Base-by-base conservation (phyloP, 1,140 invertebrate genomes). In the Steinernema feltiae region DNA sequence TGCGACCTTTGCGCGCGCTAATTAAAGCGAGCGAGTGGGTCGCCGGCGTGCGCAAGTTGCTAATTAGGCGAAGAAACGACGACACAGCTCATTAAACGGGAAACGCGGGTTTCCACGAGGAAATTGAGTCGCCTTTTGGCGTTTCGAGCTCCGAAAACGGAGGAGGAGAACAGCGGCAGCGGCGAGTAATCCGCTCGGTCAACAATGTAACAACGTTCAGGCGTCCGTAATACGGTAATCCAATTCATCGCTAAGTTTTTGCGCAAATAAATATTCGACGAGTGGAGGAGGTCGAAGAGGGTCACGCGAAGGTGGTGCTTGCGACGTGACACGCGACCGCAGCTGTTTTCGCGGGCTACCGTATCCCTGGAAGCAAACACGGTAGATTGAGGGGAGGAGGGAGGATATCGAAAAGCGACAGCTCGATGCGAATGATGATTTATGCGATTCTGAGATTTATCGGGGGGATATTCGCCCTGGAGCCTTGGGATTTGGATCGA, bases 241-340 rank as follows among this genome's bases (percentile, higher is more conserved):
- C 53, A 63, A 63, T 63, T 63, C 53, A 63, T 63, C 53, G 53
- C 53, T 63, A 63, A 63, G 53, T 63, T 63, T 63, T 63, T 63
- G 7, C 7, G 53, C 53, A 63, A 63, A 63, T 27, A 63, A 12
- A 63, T 63, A 63, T 63, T 27, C 53, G 53, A 27, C 53, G 53
- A 63, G 53, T 63, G 53, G 53, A 27, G 53, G 24, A 63, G 53
- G 53, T 63, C 53, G 53, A 3, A 12, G 53, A 27, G 53, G 53
- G 53, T 63, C 53, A 63, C 41, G 53, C 53, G 53, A 3, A 12
- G 53, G 24, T 12, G 53, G 53, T 41, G 7, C 35, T 7, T 41
- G 35, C 41, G 41, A 46, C n/a, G 41, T 46, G 41, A 46, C 41
- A 46, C 41, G 41, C 41, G 41, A 46, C n/a, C 41, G 41, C 53